Percentiles rank a stretch among this genome's conserved stretches.
These are phyloP conservation scores for Patagioenas fasciata DNA, from an alignment of 2,113 vertebrate species.

Conservation along the genomic window DNA sequence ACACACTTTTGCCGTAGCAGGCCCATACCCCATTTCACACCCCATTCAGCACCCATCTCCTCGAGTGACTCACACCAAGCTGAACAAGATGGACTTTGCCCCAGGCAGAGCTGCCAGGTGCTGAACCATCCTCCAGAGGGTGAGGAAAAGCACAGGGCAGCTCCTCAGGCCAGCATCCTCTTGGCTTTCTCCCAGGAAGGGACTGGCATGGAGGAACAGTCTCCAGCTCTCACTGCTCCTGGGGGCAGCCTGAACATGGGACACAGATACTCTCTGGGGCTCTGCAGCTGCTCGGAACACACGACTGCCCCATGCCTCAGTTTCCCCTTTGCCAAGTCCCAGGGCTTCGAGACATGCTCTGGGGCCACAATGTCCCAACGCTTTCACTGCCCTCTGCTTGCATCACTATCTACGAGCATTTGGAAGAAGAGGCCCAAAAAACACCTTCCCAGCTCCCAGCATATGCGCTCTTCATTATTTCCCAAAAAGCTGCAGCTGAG, in stretches of 20 bases:
- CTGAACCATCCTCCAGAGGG: background rate
- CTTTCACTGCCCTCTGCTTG: background rate
- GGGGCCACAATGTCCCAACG: accelerated
- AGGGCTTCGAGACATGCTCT: background rate
- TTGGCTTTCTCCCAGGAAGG: accelerated
- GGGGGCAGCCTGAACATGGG: background rate
- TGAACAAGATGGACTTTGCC: background rate
- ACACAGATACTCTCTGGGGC: accelerated
- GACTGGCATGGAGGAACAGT: background rate
- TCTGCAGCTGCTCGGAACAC: background rate
- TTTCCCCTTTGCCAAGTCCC: background rate
- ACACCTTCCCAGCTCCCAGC: background rate
- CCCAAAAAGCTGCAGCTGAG: background rate
- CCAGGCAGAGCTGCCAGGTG: background rate
- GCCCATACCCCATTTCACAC: accelerated
- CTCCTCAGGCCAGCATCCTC: accelerated
- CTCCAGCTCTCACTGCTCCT: background rate
- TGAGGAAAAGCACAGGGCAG: background rate
- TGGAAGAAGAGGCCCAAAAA: background rate
- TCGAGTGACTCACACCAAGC: background rate
- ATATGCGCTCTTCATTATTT: background rate
- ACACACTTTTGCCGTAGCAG: background rate
- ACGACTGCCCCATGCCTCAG: background rate
- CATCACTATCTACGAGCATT: too few species aligned
- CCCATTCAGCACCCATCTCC: background rate